These are phyloP conservation scores for Lycophotia porphyrea DNA, from an alignment of 2,888 invertebrate species.

Conservation along the genomic window DNA sequence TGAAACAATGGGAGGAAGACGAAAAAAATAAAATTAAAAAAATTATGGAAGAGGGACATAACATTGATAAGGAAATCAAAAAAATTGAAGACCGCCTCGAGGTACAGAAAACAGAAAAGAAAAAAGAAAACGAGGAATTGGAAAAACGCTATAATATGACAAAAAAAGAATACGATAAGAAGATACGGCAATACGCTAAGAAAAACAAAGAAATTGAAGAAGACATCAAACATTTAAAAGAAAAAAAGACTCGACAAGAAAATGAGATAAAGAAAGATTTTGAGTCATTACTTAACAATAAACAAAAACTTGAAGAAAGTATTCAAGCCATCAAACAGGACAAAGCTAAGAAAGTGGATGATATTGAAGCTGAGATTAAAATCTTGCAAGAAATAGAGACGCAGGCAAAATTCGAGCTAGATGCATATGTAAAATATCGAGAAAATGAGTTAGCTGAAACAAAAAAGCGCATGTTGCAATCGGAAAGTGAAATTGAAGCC, in stretches of 20 bases:
- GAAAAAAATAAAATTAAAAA: constrained; percentile 17
- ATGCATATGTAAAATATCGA: neutral
- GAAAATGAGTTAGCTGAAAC: constrained; percentile 14
- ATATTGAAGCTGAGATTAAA: constrained; percentile 24
- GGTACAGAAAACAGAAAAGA: neutral
- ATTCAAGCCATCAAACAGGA: constrained; percentile 4
- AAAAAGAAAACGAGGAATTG: constrained; percentile 3
- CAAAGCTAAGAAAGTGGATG: neutral
- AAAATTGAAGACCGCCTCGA: neutral
- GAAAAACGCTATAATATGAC: constrained; percentile 1
- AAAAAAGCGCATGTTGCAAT: neutral
- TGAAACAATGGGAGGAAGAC: neutral
- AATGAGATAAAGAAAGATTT: neutral
- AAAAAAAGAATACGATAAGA: neutral
- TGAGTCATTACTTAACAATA: neutral
- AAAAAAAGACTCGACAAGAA: neutral
- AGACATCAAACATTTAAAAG: constrained; percentile 1
- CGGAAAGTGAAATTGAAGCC: neutral
- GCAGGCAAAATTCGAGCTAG: neutral
- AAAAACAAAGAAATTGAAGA: constrained; percentile 8
- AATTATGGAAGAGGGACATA: too few species aligned
- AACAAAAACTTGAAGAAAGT: constrained; percentile 1
- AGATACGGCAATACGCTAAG: neutral
- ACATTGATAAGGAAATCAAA: too few species aligned
- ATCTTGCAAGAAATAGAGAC: constrained; percentile 14